Conservation (phyloP, 2,888 invertebrate species). For the Drosophila atripex region DNA sequence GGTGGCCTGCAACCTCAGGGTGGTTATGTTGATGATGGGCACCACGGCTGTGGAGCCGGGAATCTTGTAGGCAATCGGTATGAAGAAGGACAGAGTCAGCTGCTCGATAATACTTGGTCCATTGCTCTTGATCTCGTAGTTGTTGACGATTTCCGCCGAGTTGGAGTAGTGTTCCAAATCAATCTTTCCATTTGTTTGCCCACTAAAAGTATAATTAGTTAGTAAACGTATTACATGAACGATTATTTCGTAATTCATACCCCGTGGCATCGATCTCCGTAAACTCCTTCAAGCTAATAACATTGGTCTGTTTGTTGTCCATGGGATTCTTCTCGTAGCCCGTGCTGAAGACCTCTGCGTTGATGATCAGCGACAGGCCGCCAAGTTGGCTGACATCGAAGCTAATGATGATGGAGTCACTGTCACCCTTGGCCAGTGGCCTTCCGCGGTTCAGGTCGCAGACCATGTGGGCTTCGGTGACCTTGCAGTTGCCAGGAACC, state of each 20-base stretch:
- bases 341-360: conserved; percentile 82
- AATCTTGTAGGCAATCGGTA: conserved; percentile 82
- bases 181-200: conserved; percentile 75
- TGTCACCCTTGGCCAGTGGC: conserved; percentile 76
- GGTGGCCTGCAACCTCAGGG: conserved; percentile 80
- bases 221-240: fast-evolving
- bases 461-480: conserved; percentile 69
- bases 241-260: conserved; percentile 58
- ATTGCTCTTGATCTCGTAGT: conserved; percentile 83
- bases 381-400: conserved; percentile 82
- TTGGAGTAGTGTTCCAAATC: conserved; percentile 80
- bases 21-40: conserved; percentile 80
- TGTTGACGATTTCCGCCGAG: conserved; percentile 78
- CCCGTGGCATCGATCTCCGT: conserved; percentile 83
- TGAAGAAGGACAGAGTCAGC: conserved; percentile 77
- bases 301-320: conserved; percentile 76
- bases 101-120: conserved; percentile 83
- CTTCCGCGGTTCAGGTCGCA: conserved; percentile 81
- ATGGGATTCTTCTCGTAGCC: conserved; percentile 77
- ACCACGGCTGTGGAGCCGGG: conserved; percentile 72
- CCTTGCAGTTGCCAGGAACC: conserved; percentile 81
- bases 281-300: conserved; percentile 79
- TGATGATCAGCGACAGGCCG: conserved; percentile 76
- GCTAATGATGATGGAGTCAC: conserved; percentile 74
- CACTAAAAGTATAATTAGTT: conserved; percentile 56